Evolutionary conservation across 2,113 vertebrate species (phyloP).

Genomic region (Pelvicachromis taeniatus): DNA sequence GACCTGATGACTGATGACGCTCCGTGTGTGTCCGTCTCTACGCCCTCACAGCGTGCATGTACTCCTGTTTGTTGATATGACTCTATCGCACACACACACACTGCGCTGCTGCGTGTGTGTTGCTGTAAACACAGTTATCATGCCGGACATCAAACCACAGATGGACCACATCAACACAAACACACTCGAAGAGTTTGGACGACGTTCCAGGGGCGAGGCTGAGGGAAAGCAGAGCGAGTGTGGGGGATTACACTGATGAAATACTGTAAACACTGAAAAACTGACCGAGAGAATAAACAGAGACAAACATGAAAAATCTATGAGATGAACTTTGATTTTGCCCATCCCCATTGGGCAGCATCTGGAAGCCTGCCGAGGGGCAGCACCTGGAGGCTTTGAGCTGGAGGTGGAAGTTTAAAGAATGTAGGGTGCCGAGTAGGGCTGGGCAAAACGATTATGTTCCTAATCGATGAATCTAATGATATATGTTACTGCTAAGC

Average conservation of each 20-base stretch:
- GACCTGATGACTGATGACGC: neutral
- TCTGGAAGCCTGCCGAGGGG: neutral
- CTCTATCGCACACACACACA: neutral
- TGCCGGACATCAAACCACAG: slow-evolving; percentile 1
- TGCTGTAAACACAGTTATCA: slow-evolving; percentile 12
- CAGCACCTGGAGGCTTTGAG: neutral
- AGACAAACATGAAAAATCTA: neutral
- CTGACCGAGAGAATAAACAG: neutral
- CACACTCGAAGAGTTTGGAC: neutral
- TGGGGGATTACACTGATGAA: neutral
- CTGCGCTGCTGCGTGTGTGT: neutral
- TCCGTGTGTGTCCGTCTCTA: neutral
- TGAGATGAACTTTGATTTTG: neutral
- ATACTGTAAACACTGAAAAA: neutral
- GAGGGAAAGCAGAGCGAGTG: neutral
- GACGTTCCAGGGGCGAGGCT: neutral
- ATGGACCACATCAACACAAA: slow-evolving; percentile 28
- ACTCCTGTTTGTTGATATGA: neutral
- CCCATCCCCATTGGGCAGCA: neutral
- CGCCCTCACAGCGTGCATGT: neutral
- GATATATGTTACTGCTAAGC: no score
- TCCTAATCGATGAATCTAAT: no score
- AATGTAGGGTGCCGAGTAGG: no score
- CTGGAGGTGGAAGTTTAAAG: neutral
- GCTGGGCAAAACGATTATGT: no score